These are phyloP conservation scores for Cosmia trapezina DNA, from an alignment of 2,888 invertebrate genomes.

Conservation along the genomic window DNA sequence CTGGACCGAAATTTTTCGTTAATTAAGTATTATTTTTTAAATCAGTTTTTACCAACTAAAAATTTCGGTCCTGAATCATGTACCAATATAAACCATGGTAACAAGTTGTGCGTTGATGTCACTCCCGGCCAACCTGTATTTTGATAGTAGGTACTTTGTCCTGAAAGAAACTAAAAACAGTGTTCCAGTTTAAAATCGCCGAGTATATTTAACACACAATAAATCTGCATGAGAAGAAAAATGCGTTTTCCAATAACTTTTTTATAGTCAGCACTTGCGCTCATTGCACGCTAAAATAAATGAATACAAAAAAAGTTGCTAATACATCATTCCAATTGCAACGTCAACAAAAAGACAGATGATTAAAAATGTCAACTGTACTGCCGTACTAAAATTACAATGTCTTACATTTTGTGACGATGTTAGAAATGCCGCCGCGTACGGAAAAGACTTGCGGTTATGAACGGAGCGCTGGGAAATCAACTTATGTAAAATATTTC, in stretches of 20 bases:
- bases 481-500: conserved; percentile 17
- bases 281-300: neutral
- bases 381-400: neutral
- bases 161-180: neutral
- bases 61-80: too few relatives aligned
- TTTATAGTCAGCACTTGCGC: neutral
- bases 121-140: neutral
- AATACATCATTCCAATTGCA: neutral
- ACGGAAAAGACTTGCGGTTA: neutral
- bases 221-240: neutral
- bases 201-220: neutral
- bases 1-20: too few relatives aligned
- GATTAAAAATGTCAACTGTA: neutral
- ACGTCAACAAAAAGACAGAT: neutral
- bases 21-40: too few relatives aligned
- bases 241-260: neutral
- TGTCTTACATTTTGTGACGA: neutral
- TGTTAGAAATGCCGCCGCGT: neutral
- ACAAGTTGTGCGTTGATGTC: too few relatives aligned
- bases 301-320: neutral
- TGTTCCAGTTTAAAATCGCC: neutral
- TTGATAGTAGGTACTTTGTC: neutral
- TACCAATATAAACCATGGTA: too few relatives aligned
- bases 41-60: too few relatives aligned
- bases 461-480: conserved; percentile 11